Conservation (phyloP, 2,113 vertebrate genomes). For the Psittacula cyanocephala region DNA sequence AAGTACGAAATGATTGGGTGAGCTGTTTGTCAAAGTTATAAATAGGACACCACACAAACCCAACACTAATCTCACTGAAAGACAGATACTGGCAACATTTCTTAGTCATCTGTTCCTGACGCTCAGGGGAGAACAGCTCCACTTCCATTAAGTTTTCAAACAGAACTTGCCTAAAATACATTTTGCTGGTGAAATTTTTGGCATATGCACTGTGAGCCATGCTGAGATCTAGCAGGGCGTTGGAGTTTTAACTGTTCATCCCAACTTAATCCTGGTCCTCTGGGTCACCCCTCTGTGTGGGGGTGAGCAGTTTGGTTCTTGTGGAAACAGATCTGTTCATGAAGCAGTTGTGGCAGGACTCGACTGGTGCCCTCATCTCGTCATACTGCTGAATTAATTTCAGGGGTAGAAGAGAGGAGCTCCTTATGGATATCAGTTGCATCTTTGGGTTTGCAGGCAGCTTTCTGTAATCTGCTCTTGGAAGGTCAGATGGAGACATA, state of each 20-base stretch:
- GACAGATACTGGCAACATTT: conserved; percentile 65
- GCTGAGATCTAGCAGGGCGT: background rate
- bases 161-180: conserved; percentile 56
- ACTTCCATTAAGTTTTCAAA: conserved; percentile 64
- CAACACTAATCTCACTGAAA: conserved; percentile 55
- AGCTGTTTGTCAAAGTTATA: conserved; percentile 70
- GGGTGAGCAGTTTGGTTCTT: background rate
- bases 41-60: conserved; percentile 69
- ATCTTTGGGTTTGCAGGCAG: background rate
- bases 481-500: background rate
- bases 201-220: background rate
- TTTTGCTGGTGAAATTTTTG: conserved; percentile 28
- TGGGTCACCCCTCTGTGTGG: background rate
- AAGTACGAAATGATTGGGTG: conserved; percentile 68
- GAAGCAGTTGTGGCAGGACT: background rate
- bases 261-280: background rate
- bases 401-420: background rate
- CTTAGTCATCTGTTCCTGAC: conserved; percentile 60
- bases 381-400: background rate
- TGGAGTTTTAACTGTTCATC: background rate
- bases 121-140: conserved; percentile 40
- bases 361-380: background rate
- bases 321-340: background rate
- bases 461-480: background rate
- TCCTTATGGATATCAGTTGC: background rate